Evolutionary conservation across 2,797 vertebrate genomes (phyloP), one percentile per base, ranked within the genome.

Genomic region (Hirundo rustica): DNA sequence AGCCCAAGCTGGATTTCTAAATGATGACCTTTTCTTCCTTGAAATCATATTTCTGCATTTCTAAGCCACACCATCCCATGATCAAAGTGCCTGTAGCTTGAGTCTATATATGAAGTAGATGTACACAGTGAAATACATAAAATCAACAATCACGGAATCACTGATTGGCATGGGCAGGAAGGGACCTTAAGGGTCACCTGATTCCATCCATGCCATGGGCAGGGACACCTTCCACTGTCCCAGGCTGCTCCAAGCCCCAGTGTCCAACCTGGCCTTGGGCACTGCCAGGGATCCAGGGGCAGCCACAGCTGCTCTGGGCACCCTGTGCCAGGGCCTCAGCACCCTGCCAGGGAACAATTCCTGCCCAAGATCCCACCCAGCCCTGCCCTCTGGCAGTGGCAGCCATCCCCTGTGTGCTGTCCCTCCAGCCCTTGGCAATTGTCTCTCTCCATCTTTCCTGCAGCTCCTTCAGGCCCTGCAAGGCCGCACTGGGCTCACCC

Each of bases 1-100:
- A 83, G 88, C 65, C 61, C 54, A 78, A 78, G n/a, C 7, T 70
- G 62, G 40, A 45, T 80, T 72, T 92, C 48, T 84, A 74, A 72
- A 75, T 64, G 5, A 79, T 91, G 76, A 76, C 51, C 78, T 91
- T 79, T 88, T 80, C 75, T 80, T 90, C 76, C 70, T 58, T 76
- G 45, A 70, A 86, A 60, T 87, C 10, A 47, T 61, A 25, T 55
- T 85, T 93, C 85, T 81, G 32, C 21, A 32, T 75, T 86, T 84
- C 67, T 68, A 81, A 79, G 26, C 34, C 34, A 73, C 48, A 44
- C 11, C 19, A 53, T 62, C 25, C 17, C 29, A 5, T 58, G 66
- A 84, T 89, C 77, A 77, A 73, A 87, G 32, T 53, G 32, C 23
- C 22, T 84, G 18, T 36, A 10, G 27, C 45, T 83, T 44, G 38